phyloP scores from a whole-genome alignment of 2,113 vertebrate genomes.

The Albula glossodonta region DNA sequence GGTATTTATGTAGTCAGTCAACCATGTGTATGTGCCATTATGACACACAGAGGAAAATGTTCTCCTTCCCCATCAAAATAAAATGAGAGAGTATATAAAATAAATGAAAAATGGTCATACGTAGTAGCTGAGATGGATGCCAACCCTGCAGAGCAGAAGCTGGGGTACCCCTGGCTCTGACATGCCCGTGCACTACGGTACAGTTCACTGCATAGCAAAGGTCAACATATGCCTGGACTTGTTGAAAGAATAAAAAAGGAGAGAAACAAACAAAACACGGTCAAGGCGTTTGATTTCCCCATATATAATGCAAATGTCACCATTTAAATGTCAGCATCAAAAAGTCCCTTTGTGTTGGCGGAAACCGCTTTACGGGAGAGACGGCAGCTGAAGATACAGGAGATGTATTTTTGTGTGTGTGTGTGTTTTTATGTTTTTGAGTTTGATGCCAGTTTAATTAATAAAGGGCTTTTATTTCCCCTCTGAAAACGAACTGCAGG shows the following conservation, averaged over 20 bases:
- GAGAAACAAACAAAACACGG: constrained; percentile 64
- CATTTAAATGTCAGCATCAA: constrained; percentile 99
- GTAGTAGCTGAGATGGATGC: too few relatives aligned
- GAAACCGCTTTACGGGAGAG: constrained; percentile 86
- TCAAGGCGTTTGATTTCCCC: constrained; percentile 84
- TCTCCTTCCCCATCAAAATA: background rate
- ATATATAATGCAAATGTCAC: constrained; percentile 99
- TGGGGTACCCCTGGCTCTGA: background rate
- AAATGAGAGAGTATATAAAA: background rate
- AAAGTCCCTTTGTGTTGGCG: constrained; percentile 93
- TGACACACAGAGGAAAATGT: background rate
- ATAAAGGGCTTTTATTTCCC: constrained; percentile 87
- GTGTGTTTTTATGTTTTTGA: constrained; percentile 88
- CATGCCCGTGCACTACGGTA: too few relatives aligned
- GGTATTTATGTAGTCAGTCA: background rate
- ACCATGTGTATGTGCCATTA: background rate
- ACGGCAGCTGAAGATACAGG: constrained; percentile 79
- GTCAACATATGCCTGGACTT: too few relatives aligned
- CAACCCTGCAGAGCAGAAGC: background rate
- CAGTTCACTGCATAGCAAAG: too few relatives aligned
- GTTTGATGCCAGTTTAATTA: constrained; percentile 98
- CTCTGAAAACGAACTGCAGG: constrained; percentile 91
- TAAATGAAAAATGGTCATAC: background rate
- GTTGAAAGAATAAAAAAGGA: constrained; percentile 5
- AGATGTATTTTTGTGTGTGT: constrained; percentile 75